These are phyloP conservation scores for Lasaia peninsularis DNA, from an alignment of 1,140 invertebrate species.

Conservation along the genomic window DNA sequence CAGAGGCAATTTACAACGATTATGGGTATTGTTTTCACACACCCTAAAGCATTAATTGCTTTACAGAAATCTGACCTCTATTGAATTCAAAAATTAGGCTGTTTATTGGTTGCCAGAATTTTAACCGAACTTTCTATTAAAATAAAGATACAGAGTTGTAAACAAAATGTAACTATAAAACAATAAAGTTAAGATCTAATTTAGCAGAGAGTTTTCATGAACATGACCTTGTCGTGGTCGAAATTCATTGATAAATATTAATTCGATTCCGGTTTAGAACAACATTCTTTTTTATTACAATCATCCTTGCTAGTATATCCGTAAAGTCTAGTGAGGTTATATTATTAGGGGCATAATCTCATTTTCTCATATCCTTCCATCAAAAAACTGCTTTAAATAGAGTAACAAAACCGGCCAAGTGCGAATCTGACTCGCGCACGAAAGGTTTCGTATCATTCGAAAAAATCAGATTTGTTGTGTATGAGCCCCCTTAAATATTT, in stretches of 20 bases:
- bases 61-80: not conserved
- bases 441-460: too few species aligned
- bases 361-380: too few species aligned
- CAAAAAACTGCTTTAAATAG: too few species aligned
- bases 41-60: not conserved
- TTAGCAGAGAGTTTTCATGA: not conserved
- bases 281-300: not conserved
- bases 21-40: not conserved
- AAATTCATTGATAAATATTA: not conserved
- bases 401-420: too few species aligned
- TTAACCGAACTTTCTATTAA: not conserved
- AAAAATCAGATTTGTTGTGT: too few species aligned
- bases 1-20: not conserved
- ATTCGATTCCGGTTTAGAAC: not conserved
- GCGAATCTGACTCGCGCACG: too few species aligned
- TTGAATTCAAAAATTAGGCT: not conserved
- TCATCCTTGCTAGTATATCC: not conserved
- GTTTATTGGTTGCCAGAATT: not conserved
- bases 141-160: not conserved
- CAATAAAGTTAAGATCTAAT: not conserved
- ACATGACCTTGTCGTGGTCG: not conserved
- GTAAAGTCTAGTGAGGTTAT: too few species aligned
- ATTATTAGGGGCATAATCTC: too few species aligned
- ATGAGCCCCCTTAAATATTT: too few species aligned
- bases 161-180: not conserved